Conservation (phyloP, 2,888 invertebrate genomes). For the Apodemia hepburni region DNA sequence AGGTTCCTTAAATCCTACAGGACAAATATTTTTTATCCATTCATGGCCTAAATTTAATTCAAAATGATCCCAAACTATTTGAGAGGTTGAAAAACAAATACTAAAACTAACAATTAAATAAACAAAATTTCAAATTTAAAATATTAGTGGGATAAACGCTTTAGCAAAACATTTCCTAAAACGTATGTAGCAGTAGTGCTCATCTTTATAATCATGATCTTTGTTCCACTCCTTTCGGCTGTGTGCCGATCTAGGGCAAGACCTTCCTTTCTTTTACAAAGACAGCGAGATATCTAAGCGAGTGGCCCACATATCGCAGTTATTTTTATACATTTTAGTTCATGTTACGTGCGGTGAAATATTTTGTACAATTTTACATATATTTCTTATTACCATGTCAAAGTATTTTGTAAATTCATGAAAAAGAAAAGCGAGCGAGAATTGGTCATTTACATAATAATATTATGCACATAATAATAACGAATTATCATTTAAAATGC, state of each 20-base stretch:
- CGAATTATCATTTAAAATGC: no score
- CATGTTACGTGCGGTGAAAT: neutral
- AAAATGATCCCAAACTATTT: no score
- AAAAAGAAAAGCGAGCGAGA: no score
- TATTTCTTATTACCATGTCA: neutral
- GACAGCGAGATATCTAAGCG: conserved; percentile 13
- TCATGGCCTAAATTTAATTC: no score
- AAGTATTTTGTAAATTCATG: no score
- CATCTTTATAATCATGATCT: conserved; percentile 9
- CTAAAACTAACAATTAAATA: no score
- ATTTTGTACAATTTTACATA: neutral
- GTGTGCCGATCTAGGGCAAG: conserved; percentile 13
- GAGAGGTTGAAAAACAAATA: neutral
- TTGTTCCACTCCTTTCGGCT: conserved; percentile 16
- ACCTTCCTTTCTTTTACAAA: conserved; percentile 14
- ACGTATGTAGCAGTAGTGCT: neutral
- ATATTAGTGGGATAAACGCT: neutral
- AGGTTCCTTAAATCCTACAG: no score
- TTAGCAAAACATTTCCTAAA: neutral
- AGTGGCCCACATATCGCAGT: conserved; percentile 8
- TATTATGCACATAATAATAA: no score
- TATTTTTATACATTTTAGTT: conserved; percentile 6
- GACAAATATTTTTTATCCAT: no score
- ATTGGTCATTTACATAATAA: no score
- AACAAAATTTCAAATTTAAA: neutral